phyloP scores from a whole-genome alignment of 2,888 invertebrate genomes.

The Agrochola lychnidis region DNA sequence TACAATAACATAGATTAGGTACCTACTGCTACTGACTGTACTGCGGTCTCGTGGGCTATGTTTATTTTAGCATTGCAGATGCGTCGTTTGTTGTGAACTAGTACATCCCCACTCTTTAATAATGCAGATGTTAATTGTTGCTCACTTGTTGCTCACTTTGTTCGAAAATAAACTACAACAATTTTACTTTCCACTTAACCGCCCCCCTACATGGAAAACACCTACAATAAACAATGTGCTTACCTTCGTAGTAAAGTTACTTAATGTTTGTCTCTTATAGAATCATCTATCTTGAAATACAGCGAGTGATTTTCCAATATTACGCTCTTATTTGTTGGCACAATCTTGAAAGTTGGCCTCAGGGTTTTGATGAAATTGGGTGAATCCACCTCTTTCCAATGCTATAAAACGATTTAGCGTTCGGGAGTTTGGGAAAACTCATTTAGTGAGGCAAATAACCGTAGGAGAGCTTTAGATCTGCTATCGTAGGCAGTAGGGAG shows the following conservation, averaged over 20 bases:
- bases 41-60: constrained; percentile 62
- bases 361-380: constrained; percentile 54
- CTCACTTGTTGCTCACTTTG: constrained; percentile 62
- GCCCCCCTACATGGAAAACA: not conserved
- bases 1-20: constrained; percentile 24
- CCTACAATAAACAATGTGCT: constrained; percentile 1
- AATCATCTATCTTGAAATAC: constrained; percentile 16
- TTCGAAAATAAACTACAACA: constrained; percentile 50
- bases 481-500: constrained; percentile 25
- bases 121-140: constrained; percentile 71
- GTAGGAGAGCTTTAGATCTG: constrained; percentile 33
- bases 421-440: constrained; percentile 54
- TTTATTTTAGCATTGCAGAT: constrained; percentile 74
- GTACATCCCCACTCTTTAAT: constrained; percentile 68
- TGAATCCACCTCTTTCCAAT: constrained; percentile 43
- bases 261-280: not conserved
- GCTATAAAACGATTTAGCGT: constrained; percentile 53
- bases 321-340: constrained; percentile 34
- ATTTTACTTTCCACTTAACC: constrained; percentile 47
- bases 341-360: constrained; percentile 51
- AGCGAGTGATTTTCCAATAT: constrained; percentile 47
- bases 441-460: constrained; percentile 60
- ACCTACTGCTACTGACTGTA: constrained; percentile 11
- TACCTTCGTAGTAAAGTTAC: not conserved
- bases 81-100: constrained; percentile 66